Conservation (phyloP, 2,113 vertebrate species). For the Alligator mississippiensis region DNA sequence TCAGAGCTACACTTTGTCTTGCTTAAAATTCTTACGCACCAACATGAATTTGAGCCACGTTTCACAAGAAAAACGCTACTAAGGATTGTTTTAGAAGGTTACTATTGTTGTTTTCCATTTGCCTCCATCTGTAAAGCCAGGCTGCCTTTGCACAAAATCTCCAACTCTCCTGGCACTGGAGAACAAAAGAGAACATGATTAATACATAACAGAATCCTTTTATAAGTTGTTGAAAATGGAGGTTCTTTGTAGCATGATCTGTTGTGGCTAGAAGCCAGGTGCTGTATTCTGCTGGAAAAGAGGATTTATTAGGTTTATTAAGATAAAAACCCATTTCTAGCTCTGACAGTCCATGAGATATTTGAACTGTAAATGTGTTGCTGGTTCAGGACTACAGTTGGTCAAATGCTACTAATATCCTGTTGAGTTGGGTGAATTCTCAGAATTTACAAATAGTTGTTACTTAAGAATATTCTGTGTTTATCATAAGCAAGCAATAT, state of each 20-base stretch:
- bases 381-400: neutral
- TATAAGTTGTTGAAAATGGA: slow-evolving; percentile 11
- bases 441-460: neutral
- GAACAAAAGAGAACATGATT: slow-evolving; percentile 27
- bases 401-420: neutral
- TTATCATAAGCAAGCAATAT: neutral
- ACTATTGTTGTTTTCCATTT: neutral
- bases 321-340: neutral
- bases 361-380: neutral
- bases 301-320: neutral
- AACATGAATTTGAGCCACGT: neutral
- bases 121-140: neutral
- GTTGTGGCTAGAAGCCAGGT: neutral
- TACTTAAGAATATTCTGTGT: neutral
- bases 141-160: neutral
- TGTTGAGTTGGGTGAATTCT: neutral
- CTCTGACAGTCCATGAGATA: neutral
- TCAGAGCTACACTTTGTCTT: neutral
- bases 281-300: neutral
- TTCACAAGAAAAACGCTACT: neutral
- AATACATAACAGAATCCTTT: slow-evolving; percentile 23
- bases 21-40: neutral
- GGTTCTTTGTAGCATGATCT: neutral
- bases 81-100: neutral
- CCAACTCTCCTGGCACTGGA: slow-evolving; percentile 4